Conservation (phyloP, 2,888 invertebrate species). For the Hypercompe scribonia region DNA sequence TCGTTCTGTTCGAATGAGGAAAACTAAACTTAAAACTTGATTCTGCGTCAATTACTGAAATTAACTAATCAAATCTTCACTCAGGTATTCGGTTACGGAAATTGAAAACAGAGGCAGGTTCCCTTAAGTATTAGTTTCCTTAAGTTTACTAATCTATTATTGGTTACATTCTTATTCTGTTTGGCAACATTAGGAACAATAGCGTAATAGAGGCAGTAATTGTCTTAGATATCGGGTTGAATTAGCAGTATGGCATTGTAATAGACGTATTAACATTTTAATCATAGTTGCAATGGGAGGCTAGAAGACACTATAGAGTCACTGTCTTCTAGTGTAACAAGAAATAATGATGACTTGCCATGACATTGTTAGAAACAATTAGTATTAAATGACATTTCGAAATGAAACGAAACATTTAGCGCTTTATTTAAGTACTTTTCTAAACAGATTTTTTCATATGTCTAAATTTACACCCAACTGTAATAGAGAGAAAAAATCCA, state of each 20-base stretch:
- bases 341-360: background rate
- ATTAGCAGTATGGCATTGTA: background rate
- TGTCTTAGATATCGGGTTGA: background rate
- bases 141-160: conserved; percentile 9
- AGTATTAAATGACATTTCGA: background rate
- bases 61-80: conserved; percentile 15
- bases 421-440: background rate
- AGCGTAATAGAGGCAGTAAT: background rate
- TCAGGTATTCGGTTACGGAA: conserved; percentile 1
- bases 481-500: background rate
- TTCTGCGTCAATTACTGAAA: conserved; percentile 17
- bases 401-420: background rate
- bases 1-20: conserved; percentile 12
- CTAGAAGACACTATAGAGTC: background rate
- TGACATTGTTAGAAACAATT: background rate
- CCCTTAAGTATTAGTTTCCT: conserved; percentile 14
- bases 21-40: conserved; percentile 12
- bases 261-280: background rate
- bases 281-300: background rate
- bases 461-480: background rate
- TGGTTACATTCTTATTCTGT: background rate
- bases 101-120: conserved; percentile 6
- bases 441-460: background rate
- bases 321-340: background rate
- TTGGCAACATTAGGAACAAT: background rate